A percentile compares a stretch with the other conserved stretches of the same genome.
These are phyloP conservation scores for Aphelinus certus DNA, from an alignment of 1,140 invertebrate species.

Conservation along the genomic window DNA sequence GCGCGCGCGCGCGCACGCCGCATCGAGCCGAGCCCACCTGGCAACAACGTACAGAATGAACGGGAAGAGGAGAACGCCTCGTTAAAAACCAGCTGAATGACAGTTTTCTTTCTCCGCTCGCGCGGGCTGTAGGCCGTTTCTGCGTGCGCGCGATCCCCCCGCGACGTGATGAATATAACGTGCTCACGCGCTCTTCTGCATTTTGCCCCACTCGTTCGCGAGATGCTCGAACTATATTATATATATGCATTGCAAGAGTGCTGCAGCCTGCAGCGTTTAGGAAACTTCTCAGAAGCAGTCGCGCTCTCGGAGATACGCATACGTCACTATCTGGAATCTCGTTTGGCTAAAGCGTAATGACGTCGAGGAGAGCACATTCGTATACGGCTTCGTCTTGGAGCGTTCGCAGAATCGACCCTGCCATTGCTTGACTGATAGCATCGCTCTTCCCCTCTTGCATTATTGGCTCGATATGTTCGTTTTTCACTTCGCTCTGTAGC, in stretches of 20 bases:
- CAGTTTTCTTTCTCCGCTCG: constrained; percentile 14
- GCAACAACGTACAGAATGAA: constrained; percentile 20
- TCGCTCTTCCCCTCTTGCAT: no score
- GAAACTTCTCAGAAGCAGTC: no score
- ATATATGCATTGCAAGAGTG: no score
- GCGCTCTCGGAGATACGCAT: not conserved
- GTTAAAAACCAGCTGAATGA: constrained; percentile 42
- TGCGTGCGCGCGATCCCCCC: no score
- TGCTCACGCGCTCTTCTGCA: not conserved
- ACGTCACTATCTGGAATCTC: constrained; percentile 2
- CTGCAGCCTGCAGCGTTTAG: no score
- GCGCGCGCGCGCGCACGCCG: not conserved
- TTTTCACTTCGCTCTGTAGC: no score
- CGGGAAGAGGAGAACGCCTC: constrained; percentile 35
- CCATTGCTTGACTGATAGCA: no score
- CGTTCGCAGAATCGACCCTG: not conserved
- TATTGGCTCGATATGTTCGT: no score
- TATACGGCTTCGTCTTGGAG: not conserved
- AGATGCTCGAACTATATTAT: no score
- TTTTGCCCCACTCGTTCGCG: no score
- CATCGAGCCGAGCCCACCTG: constrained; percentile 6
- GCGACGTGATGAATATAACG: no score
- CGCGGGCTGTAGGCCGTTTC: no score
- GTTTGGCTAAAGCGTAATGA: constrained; percentile 5
- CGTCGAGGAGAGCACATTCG: not conserved